A percentile compares a stretch with the other conserved stretches of the same genome.
Evolutionary conservation across 2,113 vertebrate species (phyloP).

Genomic region (Thermophis baileyi): DNA sequence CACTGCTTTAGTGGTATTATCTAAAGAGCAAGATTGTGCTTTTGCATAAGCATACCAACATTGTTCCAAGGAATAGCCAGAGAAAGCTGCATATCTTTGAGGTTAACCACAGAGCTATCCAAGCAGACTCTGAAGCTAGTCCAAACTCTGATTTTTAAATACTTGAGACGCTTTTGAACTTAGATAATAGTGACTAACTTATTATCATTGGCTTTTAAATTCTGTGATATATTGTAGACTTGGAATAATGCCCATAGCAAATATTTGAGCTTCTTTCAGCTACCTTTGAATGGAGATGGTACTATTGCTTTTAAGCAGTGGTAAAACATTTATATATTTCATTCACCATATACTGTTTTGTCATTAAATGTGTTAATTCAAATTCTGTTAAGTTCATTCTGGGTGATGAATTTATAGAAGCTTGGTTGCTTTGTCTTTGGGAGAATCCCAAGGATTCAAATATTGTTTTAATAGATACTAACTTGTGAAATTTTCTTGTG

Average conservation of each 20-base stretch:
- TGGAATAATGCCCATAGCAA: background rate
- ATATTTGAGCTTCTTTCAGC: background rate
- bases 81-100: background rate
- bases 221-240: background rate
- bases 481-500: background rate
- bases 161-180: background rate
- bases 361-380: background rate
- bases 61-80: background rate
- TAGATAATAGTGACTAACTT: conserved; percentile 21
- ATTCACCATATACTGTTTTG: background rate
- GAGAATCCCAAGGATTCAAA: background rate
- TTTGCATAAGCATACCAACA: background rate
- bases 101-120: background rate
- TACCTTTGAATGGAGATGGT: background rate
- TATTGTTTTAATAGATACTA: background rate
- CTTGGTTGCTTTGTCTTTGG: background rate
- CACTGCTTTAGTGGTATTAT: background rate
- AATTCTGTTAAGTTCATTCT: background rate
- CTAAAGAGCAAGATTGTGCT: background rate
- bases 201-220: background rate
- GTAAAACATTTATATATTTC: background rate
- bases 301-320: background rate
- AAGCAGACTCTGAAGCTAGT: background rate
- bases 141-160: background rate
- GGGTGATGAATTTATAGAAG: background rate